phyloP scores from a whole-genome alignment of 2,888 invertebrate species.

The Lagria hirta region DNA sequence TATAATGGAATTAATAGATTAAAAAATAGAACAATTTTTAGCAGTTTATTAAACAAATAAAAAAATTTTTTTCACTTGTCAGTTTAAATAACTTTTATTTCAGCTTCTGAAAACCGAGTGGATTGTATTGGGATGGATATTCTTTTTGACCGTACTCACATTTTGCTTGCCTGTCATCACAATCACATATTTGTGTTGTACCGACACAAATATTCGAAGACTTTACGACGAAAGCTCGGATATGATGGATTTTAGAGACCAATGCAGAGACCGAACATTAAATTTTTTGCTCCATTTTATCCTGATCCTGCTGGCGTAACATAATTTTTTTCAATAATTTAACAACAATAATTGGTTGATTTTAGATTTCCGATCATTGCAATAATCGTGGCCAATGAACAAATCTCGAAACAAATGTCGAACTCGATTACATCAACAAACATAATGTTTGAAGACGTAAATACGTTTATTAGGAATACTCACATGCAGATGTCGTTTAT shows the following conservation, averaged over 20 bases:
- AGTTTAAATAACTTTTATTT: constrained; percentile 17
- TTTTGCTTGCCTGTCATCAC: constrained; percentile 39
- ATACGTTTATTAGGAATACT: constrained; percentile 64
- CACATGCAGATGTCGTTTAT: constrained; percentile 62
- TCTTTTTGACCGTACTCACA: constrained; percentile 43
- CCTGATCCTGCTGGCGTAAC: constrained; percentile 40
- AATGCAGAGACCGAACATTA: constrained; percentile 29
- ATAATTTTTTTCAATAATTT: too few species aligned
- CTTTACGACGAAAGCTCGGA: constrained; percentile 41
- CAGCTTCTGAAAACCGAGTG: constrained; percentile 46
- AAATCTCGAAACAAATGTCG: constrained; percentile 60
- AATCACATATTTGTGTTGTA: constrained; percentile 38
- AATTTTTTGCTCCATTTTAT: constrained; percentile 36
- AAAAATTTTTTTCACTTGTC: too few species aligned
- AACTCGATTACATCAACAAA: constrained; percentile 59
- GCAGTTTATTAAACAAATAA: too few species aligned
- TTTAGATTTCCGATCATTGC: constrained; percentile 60
- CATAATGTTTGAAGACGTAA: constrained; percentile 62
- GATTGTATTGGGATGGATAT: constrained; percentile 42
- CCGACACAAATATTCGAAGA: constrained; percentile 35
- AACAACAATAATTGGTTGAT: constrained; percentile 10
- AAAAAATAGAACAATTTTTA: too few species aligned
- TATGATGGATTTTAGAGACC: constrained; percentile 27
- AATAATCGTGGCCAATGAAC: constrained; percentile 66
- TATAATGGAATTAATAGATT: too few species aligned